phyloP scores from a whole-genome alignment of 2,113 vertebrate species.

The Orycteropus afer region DNA sequence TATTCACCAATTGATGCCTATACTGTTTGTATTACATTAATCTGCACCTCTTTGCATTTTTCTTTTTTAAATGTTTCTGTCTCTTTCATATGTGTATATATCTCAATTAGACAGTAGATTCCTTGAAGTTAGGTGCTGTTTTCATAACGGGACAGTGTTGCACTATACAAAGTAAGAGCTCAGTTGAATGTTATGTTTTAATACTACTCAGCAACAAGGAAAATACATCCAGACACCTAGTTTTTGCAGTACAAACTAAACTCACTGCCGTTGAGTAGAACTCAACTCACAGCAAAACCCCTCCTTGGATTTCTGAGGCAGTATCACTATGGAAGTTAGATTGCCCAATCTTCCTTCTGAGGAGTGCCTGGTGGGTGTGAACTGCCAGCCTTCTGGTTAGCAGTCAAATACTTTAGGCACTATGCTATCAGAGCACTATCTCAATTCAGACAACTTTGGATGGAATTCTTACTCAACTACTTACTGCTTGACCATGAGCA shows the following conservation, averaged over 20 bases:
- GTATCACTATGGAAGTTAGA: too few species aligned
- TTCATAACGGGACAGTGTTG: not conserved
- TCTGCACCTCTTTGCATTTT: not conserved
- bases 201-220: not conserved
- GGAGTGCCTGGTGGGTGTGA: too few species aligned
- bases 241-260: not conserved
- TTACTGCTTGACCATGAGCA: constrained; percentile 23
- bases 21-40: constrained; percentile 22
- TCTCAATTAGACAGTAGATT: not conserved
- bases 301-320: too few species aligned
- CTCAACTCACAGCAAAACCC: too few species aligned
- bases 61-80: not conserved
- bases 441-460: not conserved
- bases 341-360: too few species aligned
- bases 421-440: too few species aligned
- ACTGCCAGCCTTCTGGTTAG: too few species aligned
- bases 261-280: too few species aligned
- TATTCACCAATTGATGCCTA: constrained; percentile 39
- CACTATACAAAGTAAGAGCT: not conserved
- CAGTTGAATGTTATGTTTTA: not conserved
- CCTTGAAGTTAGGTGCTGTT: not conserved
- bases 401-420: too few species aligned
- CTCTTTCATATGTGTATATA: not conserved
- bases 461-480: not conserved
- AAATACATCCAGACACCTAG: not conserved